phyloP scores from a whole-genome alignment of 2,888 invertebrate species.

The Seira sanloemensis region DNA sequence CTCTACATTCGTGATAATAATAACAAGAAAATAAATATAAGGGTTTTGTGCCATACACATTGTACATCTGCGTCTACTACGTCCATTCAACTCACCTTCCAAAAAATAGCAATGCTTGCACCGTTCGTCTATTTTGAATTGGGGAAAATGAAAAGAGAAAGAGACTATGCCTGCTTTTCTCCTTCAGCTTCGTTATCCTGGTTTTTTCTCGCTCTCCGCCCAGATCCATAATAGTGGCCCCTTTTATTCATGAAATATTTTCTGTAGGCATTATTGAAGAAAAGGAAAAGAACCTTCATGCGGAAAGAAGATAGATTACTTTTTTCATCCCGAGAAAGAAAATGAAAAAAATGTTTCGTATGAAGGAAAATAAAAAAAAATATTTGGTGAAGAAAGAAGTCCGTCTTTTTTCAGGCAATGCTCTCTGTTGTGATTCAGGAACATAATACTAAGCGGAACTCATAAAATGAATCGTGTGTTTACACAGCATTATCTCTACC shows the following conservation, averaged over 20 bases:
- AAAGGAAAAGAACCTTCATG: slow-evolving; percentile 48
- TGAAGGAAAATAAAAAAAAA: background rate
- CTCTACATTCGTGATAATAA: background rate
- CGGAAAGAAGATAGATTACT: slow-evolving; percentile 62
- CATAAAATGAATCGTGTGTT: background rate
- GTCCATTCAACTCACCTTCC: background rate
- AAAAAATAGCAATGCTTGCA: background rate
- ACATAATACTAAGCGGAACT: background rate
- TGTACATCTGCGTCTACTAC: background rate
- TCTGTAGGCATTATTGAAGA: slow-evolving; percentile 43
- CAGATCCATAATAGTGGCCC: background rate
- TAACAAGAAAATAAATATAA: background rate
- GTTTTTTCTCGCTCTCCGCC: background rate
- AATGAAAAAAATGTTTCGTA: background rate
- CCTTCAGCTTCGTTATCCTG: slow-evolving; percentile 11
- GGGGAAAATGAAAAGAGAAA: background rate
- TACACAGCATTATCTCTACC: background rate
- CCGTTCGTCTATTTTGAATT: no score
- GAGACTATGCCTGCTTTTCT: background rate
- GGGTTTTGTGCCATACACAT: background rate
- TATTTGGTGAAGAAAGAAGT: background rate
- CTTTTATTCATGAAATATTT: slow-evolving; percentile 47
- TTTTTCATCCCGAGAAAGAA: slow-evolving; percentile 29
- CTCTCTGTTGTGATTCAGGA: background rate
- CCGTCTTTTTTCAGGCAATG: background rate